A percentile compares a stretch with the other conserved stretches of the same genome.
Conservation (phyloP, 2,113 vertebrate genomes). For the Ammodytes dubius region DNA sequence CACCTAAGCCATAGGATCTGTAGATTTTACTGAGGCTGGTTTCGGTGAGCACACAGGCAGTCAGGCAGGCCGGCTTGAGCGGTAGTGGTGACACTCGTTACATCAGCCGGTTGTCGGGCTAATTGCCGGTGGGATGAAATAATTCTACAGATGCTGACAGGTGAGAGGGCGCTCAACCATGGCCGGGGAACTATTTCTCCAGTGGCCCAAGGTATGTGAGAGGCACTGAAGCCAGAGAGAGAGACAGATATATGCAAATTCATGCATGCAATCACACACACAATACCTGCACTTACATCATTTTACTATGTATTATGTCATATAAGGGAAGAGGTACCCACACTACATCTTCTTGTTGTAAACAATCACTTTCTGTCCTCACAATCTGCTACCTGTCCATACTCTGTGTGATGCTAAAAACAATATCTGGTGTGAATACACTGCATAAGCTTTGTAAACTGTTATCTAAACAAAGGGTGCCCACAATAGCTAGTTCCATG, state of each 20-base stretch:
- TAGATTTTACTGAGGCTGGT: background rate
- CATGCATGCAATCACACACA: conserved; percentile 3
- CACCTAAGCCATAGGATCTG: background rate
- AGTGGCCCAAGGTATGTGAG: conserved; percentile 55
- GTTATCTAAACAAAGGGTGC: no score
- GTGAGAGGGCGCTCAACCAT: conserved; percentile 81
- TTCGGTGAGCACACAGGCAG: conserved; percentile 2
- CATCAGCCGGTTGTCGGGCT: conserved; percentile 52
- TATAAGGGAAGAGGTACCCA: background rate
- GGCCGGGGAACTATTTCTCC: conserved; percentile 74
- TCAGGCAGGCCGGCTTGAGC: background rate
- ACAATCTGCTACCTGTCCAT: no score
- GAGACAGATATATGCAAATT: conserved; percentile 44
- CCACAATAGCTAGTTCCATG: no score
- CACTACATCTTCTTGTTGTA: background rate
- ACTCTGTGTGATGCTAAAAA: no score
- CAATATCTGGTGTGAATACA: no score
- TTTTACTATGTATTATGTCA: conserved; percentile 4
- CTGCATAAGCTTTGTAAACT: no score
- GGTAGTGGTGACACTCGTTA: conserved; percentile 38
- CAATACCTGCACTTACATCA: background rate
- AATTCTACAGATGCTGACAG: conserved; percentile 83
- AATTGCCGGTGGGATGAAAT: conserved; percentile 77
- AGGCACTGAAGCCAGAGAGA: conserved; percentile 22
- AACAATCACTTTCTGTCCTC: no score